Percentiles rank a stretch among this genome's conserved stretches.
Evolutionary conservation across 2,113 vertebrate genomes (phyloP).

Genomic region (Tenebrosternarchus preto): DNA sequence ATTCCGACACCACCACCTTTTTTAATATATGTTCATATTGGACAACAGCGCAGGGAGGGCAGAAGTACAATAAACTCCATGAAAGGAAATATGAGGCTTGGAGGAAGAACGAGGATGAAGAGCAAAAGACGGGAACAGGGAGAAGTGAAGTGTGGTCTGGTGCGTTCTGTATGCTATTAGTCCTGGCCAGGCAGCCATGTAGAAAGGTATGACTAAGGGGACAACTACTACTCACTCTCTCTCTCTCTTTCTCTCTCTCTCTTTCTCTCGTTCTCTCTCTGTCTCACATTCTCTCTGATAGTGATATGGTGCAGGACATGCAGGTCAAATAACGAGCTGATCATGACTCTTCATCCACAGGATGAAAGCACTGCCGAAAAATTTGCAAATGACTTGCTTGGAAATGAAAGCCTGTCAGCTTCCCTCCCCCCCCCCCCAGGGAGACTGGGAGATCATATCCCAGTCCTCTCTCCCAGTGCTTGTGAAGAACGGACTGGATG

Average conservation of each 20-base stretch:
- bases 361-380: constrained; percentile 71
- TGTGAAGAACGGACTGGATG: too few species aligned
- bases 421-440: background rate
- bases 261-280: constrained; percentile 30
- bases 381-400: constrained; percentile 70
- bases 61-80: constrained; percentile 56
- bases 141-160: constrained; percentile 37
- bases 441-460: background rate
- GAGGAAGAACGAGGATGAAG: background rate
- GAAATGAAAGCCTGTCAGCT: constrained; percentile 60
- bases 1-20: constrained; percentile 44
- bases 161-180: background rate
- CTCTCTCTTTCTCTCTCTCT: constrained; percentile 44
- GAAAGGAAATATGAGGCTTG: constrained; percentile 44
- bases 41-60: constrained; percentile 41
- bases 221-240: background rate
- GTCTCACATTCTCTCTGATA: constrained; percentile 61
- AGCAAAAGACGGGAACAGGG: background rate
- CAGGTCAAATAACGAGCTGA: constrained; percentile 69
- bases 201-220: background rate
- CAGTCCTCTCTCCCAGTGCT: too few species aligned
- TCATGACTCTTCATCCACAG: constrained; percentile 57
- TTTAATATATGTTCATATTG: constrained; percentile 55
- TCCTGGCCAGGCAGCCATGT: background rate
- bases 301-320: constrained; percentile 64